Percentiles rank a stretch among this genome's conserved stretches.
Evolutionary conservation across 1,140 invertebrate genomes (phyloP).

Genomic region (Sweltsa coloradensis): DNA sequence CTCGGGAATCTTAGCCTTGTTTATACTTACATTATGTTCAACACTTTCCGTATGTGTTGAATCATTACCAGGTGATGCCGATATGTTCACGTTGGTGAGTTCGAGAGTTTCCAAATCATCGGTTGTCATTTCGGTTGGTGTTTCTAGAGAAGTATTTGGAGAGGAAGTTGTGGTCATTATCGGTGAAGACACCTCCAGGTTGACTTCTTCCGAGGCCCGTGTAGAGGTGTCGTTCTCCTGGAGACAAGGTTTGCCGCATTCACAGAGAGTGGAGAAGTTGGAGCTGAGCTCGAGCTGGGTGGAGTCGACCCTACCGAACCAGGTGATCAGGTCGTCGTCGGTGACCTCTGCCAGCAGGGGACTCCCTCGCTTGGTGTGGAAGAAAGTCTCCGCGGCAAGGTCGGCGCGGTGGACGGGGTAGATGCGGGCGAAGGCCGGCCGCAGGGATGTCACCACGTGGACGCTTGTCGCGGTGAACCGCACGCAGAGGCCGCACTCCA

Average conservation of each 20-base stretch:
- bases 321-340: conserved; percentile 47
- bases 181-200: too few relatives aligned
- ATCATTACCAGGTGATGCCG: too few relatives aligned
- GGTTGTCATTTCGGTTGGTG: too few relatives aligned
- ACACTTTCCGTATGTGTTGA: too few relatives aligned
- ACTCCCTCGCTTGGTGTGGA: conserved; percentile 41
- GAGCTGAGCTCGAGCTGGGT: conserved; percentile 14
- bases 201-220: too few relatives aligned
- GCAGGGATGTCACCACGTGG: conserved; percentile 40
- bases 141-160: too few relatives aligned
- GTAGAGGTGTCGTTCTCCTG: conserved; percentile 23
- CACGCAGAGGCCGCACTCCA: conserved; percentile 41
- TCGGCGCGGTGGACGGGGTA: conserved; percentile 43
- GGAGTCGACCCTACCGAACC: conserved; percentile 34
- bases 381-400: conserved; percentile 44
- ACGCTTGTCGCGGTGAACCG: conserved; percentile 40
- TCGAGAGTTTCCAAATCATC: too few relatives aligned
- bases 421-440: conserved; percentile 44
- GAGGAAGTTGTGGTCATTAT: too few relatives aligned
- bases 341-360: conserved; percentile 40
- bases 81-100: too few relatives aligned
- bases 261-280: conserved; percentile 16
- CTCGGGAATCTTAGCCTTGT: too few relatives aligned
- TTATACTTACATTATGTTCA: too few relatives aligned
- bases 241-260: conserved; percentile 16